Base-by-base conservation (phyloP, 2,888 invertebrate species). In the Vesta saturnalis region DNA sequence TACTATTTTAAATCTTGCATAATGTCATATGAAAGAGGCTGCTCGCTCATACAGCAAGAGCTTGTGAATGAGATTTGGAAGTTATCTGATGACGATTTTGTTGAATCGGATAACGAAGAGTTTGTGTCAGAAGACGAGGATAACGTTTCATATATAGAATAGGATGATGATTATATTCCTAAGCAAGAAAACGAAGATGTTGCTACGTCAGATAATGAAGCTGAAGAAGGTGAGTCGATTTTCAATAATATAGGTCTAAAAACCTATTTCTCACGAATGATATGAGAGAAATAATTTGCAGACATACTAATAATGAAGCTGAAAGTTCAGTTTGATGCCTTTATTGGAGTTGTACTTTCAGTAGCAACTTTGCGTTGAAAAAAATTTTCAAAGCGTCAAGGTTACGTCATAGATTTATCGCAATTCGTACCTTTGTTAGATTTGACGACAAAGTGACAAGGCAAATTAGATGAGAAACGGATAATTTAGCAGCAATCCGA, bases 41-140 rank as follows among this genome's bases (percentile, higher is more conserved):
- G 30, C 10, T 10, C 30, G 30, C 30, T 30, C 30, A 30, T 10
- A 30, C 30, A 30, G 30, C 30, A 30, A 30, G 30, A 30, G 10
- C 30, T 30, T 4, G 10, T 6, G 10, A 10, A 30, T 30, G 30
- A 30, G 30, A 30, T 30, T 10, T 30, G 4, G 30, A 30, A 10
- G 30, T 30, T 30, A 30, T 30, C 30, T n/a, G n/a, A n/a, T n/a
- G n/a, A n/a, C n/a, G n/a, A n/a, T n/a, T n/a, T n/a, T n/a, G n/a
- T n/a, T n/a, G 46, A 46, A 46, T 46, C 46, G 6, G 46, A 46
- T 46, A 46, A 46, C n/a, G 46, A 14, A 46, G 46, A 46, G 15
- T 4, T 46, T 46, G 30, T 30, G 30, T 30, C 30, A 30, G 30
- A 30, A 30, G 30, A 10, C 16, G 1, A 10, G 52, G 18, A 52